Evolutionary conservation across 2,113 vertebrate species (phyloP).

Genomic region (Connochaetes taurinus): DNA sequence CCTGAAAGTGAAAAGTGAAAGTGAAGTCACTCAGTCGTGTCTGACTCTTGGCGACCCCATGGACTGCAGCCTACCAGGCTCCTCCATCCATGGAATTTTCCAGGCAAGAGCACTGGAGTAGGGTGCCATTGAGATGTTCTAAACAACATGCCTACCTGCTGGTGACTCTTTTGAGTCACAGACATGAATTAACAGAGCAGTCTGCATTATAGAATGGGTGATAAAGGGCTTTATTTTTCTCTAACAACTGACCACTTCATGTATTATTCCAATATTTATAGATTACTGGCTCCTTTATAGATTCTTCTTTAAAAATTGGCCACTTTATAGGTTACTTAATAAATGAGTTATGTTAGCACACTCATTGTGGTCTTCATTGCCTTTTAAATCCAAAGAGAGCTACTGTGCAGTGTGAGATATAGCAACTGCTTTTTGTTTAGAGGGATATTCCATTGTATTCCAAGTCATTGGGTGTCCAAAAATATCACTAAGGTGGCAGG

Average conservation of each 20-base stretch:
- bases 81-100: no score
- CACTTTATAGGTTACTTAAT: neutral
- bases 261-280: neutral
- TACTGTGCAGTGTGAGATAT: accelerated
- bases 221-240: neutral
- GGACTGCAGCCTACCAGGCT: no score
- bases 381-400: neutral
- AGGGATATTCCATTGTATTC: neutral
- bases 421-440: neutral
- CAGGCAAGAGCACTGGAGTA: no score
- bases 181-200: neutral
- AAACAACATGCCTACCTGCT: neutral
- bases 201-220: neutral
- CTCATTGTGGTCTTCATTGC: neutral
- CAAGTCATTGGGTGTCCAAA: neutral
- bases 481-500: neutral
- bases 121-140: neutral
- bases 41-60: no score
- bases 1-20: no score
- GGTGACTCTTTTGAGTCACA: neutral
- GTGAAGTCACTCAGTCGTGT: no score
- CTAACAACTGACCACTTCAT: neutral
- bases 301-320: neutral
- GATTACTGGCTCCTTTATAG: neutral
- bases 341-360: neutral